Conservation (phyloP, 1,140 invertebrate genomes). For the Acromyrmex heyeri region DNA sequence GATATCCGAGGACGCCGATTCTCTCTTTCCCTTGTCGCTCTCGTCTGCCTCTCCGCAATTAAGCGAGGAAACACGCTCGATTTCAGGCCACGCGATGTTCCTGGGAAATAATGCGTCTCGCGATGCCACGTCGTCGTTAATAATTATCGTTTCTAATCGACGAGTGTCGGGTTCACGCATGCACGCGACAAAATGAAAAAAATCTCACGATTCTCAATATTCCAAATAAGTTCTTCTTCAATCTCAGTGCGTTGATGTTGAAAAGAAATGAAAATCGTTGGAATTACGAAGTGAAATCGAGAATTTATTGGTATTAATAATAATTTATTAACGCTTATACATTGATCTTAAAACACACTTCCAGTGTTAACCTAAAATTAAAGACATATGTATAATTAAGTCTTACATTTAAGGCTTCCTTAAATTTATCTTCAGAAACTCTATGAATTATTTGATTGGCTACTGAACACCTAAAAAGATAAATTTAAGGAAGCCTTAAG, state of each 20-base stretch:
- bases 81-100: slow-evolving; percentile 61
- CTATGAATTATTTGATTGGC: too few relatives aligned
- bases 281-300: not conserved
- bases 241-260: not conserved
- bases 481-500: too few relatives aligned
- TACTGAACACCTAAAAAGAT: too few relatives aligned
- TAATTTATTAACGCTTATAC: not conserved
- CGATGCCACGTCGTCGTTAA: slow-evolving; percentile 33
- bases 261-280: not conserved
- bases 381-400: too few relatives aligned
- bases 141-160: slow-evolving; percentile 41
- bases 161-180: not conserved
- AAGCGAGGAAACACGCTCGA: slow-evolving; percentile 58
- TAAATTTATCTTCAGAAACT: too few relatives aligned
- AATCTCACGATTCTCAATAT: not conserved
- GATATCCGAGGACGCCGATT: slow-evolving; percentile 63
- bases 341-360: not conserved
- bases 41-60: slow-evolving; percentile 45
- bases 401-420: too few relatives aligned
- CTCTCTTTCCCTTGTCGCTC: slow-evolving; percentile 48
- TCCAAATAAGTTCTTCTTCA: not conserved
- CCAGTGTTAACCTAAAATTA: too few relatives aligned
- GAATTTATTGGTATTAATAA: not conserved
- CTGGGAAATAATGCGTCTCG: slow-evolving; percentile 44
- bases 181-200: slow-evolving; percentile 7